Evolutionary conservation across 2,113 vertebrate species (phyloP), one percentile per base, ranked within the genome.

Genomic region (Hyaena hyaena): DNA sequence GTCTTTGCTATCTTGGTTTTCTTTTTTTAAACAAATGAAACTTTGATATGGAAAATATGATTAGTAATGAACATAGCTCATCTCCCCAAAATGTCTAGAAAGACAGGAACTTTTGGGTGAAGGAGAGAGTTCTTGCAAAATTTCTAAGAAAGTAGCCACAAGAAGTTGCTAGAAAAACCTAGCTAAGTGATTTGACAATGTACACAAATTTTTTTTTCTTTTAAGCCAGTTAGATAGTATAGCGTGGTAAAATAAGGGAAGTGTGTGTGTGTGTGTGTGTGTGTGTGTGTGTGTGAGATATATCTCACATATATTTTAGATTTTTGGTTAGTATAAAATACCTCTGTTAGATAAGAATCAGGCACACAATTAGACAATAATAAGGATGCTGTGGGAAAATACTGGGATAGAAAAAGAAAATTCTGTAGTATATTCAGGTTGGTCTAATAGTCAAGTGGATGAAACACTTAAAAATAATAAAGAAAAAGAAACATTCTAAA

Each of bases 371-470:
- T 35, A 95, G 15, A 81, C 45, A 35, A 10, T 58, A 33, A 76
- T 48, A 53, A 48, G 61, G 86, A 91, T 61, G 14, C 50, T 71
- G 0, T 21, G 65, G 5, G 53, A 66, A 48, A 14, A 53, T 61
- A 86, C 45, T 81, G 48, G 24, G 11, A 50, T 39, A 82, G 26
- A 86, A 88, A 93, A 91, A 96, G 74, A 93, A 92, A 86, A 88
- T 35, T 45, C 17, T 82, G 15, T 8, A 35, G 2, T 89, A 28
- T 24, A 10, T 33, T 33, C 39, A 88, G 16, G 0, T 55, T 55
- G 24, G 3, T 73, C 28, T 53, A 48, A 58, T 39, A 61, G 23
- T 58, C 33, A 81, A 77, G n/a, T 14, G 1, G 17, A 33, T 85
- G 28, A 66, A 48, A 55, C 11, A 45, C 35, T 48, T 66, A 33